Percentiles rank a stretch among this genome's conserved stretches.
These are phyloP conservation scores for Pachydiplax longipennis DNA, from an alignment of 2,888 invertebrate genomes.

Conservation along the genomic window DNA sequence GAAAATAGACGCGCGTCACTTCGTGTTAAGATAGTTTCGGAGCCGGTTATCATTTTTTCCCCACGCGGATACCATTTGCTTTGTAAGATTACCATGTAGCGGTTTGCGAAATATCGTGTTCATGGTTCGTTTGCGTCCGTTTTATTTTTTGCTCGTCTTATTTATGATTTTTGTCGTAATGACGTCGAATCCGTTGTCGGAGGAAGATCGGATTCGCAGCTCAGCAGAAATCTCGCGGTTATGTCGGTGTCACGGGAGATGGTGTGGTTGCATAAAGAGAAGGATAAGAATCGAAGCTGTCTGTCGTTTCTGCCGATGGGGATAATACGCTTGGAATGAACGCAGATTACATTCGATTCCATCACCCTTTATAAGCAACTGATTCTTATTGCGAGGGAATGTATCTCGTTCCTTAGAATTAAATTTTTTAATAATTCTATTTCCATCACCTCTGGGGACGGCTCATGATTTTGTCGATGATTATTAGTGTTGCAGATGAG, in stretches of 20 bases:
- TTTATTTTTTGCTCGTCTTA: neutral
- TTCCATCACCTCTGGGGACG: too few species aligned
- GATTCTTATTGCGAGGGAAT: too few species aligned
- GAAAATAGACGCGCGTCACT: neutral
- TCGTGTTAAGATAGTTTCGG: neutral
- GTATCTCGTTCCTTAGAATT: too few species aligned
- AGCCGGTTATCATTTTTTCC: too few species aligned
- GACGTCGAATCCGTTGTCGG: neutral
- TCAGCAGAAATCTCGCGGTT: neutral
- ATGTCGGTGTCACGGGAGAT: neutral
- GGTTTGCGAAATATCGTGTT: neutral
- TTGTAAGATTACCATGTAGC: neutral
- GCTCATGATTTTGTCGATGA: too few species aligned
- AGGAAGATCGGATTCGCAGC: neutral
- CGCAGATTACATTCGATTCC: too few species aligned
- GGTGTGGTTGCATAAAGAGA: neutral
- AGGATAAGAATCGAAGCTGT: neutral
- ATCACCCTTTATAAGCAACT: too few species aligned
- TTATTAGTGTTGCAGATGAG: too few species aligned
- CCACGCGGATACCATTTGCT: too few species aligned
- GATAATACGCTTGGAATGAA: too few species aligned
- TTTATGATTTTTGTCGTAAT: neutral
- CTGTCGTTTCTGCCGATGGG: neutral
- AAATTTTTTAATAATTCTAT: too few species aligned
- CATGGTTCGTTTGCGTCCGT: neutral